These are phyloP conservation scores for Tragulus kanchil DNA, from an alignment of 2,113 vertebrate species.

Conservation along the genomic window DNA sequence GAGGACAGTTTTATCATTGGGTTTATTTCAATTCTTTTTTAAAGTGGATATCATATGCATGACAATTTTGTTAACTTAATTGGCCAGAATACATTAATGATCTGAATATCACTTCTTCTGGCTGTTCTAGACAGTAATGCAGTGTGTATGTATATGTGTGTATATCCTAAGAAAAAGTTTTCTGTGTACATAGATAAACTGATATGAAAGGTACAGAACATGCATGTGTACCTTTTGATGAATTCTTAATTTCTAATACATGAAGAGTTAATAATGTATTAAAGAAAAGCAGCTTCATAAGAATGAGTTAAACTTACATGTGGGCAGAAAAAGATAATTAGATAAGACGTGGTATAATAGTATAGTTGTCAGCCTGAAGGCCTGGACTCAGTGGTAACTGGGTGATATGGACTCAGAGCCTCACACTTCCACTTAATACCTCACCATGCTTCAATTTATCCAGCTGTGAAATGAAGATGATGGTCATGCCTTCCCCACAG, in stretches of 20 bases:
- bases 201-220: neutral
- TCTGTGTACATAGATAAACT: neutral
- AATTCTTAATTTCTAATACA: neutral
- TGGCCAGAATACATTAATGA: constrained; percentile 48
- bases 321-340: neutral
- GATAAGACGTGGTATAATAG: neutral
- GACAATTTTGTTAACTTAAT: constrained; percentile 67
- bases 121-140: neutral
- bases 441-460: neutral
- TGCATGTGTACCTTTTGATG: neutral
- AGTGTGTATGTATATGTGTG: neutral
- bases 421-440: neutral
- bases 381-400: neutral
- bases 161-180: neutral
- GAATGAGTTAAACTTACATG: neutral
- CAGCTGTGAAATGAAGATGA: neutral
- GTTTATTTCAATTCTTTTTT: constrained; percentile 61
- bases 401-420: neutral
- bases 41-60: constrained; percentile 7
- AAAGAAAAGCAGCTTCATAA: neutral
- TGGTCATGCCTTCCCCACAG: neutral
- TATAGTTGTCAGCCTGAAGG: neutral
- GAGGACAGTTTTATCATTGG: constrained; percentile 49
- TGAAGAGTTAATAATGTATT: neutral
- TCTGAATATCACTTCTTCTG: constrained; percentile 14